Base-by-base conservation (phyloP, 2,797 vertebrate genomes). In the Babyrousa celebensis region DNA sequence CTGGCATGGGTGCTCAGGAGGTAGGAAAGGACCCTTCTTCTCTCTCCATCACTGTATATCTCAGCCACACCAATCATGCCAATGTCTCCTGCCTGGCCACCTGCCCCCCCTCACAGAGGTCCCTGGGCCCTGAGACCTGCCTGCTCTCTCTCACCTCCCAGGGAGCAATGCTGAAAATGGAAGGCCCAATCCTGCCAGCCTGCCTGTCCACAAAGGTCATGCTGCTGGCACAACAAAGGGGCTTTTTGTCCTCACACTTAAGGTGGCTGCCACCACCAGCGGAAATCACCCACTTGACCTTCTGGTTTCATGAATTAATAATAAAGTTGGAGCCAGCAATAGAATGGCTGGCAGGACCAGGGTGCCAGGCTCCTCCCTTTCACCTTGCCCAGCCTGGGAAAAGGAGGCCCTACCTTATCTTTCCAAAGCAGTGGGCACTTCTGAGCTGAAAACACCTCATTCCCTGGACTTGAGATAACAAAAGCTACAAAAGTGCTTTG, bases 241-340 rank as follows among this genome's bases (percentile, higher is more conserved):
- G 52, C 80, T 67, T 85, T 92, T 5, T 96, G 80, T 98, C 89
- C 83, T 36, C 0, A 21, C 0, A 14, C 68, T 88, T 12, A 52
- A 58, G 78, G 94, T 85, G 87, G 87, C 79, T 5, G 3, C 84
- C 18, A 21, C 84, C 91, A 78, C 94, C 70, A 3, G 79, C 5
- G 15, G 96, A 97, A 96, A 75, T 91, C 94, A 70, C 58, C 91
- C 65, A 36, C 67, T 63, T 0, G 52, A 95, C 96, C 97, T 97
- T 95, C 96, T 71, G 93, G 79, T 63, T 96, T 87, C 63, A 91
- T 96, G 96, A 96, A 97, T 97, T 96, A 96, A 83, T 96, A 89
- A 97, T 93, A 29, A 86, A 62, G 48, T 21, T 36, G 67, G 56
- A 62, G 27, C 56, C 0, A 4, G 90, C 1, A 36, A 74, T 54